These are phyloP conservation scores for Adoxophyes honmai DNA, from an alignment of 1,140 invertebrate species.

Conservation along the genomic window DNA sequence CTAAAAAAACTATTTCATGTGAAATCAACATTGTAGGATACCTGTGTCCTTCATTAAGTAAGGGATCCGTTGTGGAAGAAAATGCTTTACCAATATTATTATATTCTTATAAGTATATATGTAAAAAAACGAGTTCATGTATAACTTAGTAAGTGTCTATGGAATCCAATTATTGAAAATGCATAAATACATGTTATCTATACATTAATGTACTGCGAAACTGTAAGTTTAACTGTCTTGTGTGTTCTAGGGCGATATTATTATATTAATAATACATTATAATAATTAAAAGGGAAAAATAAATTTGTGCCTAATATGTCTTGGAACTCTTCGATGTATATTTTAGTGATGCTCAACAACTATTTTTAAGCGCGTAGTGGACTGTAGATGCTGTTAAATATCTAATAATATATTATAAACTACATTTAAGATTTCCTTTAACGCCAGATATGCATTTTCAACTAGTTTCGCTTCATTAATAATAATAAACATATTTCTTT, in stretches of 20 bases:
- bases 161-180: slow-evolving; percentile 62
- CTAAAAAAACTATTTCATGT: slow-evolving; percentile 60
- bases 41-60: slow-evolving; percentile 61
- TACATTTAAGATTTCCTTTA: slow-evolving; percentile 46
- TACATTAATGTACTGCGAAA: slow-evolving; percentile 51
- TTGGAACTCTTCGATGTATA: slow-evolving; percentile 61
- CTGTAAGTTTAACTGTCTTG: slow-evolving; percentile 54
- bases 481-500: background rate
- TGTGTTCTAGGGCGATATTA: slow-evolving; percentile 61
- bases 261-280: slow-evolving; percentile 43
- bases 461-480: slow-evolving; percentile 36
- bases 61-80: slow-evolving; percentile 68
- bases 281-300: slow-evolving; percentile 39
- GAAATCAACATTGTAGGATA: slow-evolving; percentile 64
- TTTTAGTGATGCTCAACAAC: slow-evolving; percentile 73
- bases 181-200: slow-evolving; percentile 55
- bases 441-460: slow-evolving; percentile 67
- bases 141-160: slow-evolving; percentile 71
- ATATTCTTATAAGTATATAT: slow-evolving; percentile 77
- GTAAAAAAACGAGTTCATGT: slow-evolving; percentile 63
- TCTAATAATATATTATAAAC: slow-evolving; percentile 36
- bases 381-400: slow-evolving; percentile 56
- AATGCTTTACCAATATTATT: slow-evolving; percentile 75
- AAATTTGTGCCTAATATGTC: slow-evolving; percentile 74
- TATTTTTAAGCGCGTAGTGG: slow-evolving; percentile 67